phyloP scores from a whole-genome alignment of 2,888 invertebrate species.

The Cryptocephalus moraei region DNA sequence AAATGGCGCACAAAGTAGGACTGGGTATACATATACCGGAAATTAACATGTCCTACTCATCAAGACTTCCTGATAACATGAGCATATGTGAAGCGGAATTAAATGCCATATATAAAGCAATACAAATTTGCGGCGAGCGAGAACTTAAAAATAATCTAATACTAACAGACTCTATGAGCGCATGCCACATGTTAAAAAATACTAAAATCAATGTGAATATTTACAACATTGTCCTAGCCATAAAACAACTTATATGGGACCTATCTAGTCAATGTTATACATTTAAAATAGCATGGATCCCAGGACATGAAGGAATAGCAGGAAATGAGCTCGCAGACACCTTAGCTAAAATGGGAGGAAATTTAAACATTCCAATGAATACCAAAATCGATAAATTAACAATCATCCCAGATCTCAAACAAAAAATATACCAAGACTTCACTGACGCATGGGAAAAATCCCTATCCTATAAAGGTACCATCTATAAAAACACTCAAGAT shows the following conservation, averaged over 20 bases:
- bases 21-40: neutral
- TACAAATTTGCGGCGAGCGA: neutral
- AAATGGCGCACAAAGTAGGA: no score
- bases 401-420: neutral
- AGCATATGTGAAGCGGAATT: slow-evolving; percentile 5
- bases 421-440: neutral
- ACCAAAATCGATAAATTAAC: neutral
- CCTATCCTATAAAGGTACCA: no score
- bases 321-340: neutral
- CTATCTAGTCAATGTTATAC: no score
- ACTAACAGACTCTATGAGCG: slow-evolving; percentile 2
- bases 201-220: no score
- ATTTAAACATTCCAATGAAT: neutral
- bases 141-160: neutral
- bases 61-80: slow-evolving; percentile 1
- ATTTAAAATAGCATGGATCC: neutral
- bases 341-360: neutral
- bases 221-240: no score
- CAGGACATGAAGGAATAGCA: neutral
- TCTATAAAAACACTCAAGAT: no score
- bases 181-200: no score
- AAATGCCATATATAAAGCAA: slow-evolving; percentile 3
- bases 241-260: no score
- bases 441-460: neutral
- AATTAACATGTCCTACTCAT: neutral